Evolutionary conservation across 2,113 vertebrate genomes (phyloP).

Genomic region (Xenus cinereus): DNA sequence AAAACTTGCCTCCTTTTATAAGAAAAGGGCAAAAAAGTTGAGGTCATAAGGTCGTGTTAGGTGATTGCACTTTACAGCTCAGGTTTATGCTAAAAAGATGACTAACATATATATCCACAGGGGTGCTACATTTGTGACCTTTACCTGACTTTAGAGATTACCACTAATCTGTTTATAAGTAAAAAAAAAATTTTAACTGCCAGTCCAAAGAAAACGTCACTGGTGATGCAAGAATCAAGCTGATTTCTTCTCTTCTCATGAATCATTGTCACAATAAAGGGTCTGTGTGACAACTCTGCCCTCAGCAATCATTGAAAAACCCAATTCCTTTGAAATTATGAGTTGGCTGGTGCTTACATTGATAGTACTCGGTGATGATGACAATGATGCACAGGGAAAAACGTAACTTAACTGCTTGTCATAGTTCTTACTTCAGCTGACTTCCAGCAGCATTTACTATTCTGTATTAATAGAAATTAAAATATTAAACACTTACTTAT

Average conservation of each 20-base stretch:
- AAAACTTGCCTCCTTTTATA: neutral
- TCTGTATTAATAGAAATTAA: slow-evolving; percentile 55
- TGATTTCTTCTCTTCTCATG: slow-evolving; percentile 50
- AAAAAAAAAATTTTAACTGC: neutral
- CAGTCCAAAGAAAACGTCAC: slow-evolving; percentile 42
- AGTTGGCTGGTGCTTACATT: neutral
- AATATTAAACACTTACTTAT: slow-evolving; percentile 58
- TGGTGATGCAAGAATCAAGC: slow-evolving; percentile 20
- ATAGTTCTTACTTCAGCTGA: neutral
- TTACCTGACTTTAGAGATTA: neutral
- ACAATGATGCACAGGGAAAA: slow-evolving; percentile 23
- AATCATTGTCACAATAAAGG: slow-evolving; percentile 54
- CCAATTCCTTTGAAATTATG: slow-evolving; percentile 29
- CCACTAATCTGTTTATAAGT: neutral
- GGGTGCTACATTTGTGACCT: neutral
- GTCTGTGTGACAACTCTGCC: slow-evolving; percentile 21
- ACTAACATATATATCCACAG: neutral
- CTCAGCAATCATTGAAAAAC: slow-evolving; percentile 40
- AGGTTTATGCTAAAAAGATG: neutral
- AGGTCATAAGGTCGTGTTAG: neutral
- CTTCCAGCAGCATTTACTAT: slow-evolving; percentile 34
- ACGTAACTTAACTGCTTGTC: neutral
- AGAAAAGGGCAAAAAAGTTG: neutral
- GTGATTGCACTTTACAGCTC: neutral
- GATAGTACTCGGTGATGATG: neutral